Evolutionary conservation across 2,113 vertebrate genomes (phyloP).

Genomic region (Corythornis cristatus): DNA sequence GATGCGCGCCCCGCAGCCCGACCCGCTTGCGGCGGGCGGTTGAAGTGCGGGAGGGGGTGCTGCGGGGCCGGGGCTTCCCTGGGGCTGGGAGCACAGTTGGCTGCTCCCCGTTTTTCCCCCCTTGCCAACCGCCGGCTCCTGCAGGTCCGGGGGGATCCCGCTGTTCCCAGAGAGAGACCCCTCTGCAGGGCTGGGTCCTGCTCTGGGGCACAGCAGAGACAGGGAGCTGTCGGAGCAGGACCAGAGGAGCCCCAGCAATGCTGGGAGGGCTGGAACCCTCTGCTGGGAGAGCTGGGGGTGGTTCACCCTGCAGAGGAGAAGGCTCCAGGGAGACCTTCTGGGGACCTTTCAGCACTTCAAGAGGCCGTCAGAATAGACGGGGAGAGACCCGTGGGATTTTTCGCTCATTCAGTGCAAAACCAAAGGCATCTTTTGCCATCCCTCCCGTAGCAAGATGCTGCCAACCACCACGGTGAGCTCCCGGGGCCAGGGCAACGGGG

Average conservation of each 20-base stretch:
- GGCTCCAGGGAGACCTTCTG: not conserved
- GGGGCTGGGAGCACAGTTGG: no score
- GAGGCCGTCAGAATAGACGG: not conserved
- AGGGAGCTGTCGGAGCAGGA: not conserved
- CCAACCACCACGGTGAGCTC: conserved; percentile 81
- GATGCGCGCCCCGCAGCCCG: no score
- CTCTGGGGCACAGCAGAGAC: not conserved
- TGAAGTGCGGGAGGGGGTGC: no score
- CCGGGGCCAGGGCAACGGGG: conserved; percentile 80
- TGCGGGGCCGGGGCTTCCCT: no score
- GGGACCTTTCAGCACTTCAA: not conserved
- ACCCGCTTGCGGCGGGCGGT: no score
- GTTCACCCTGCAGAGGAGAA: not conserved
- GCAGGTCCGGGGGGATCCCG: no score
- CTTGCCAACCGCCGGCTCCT: no score
- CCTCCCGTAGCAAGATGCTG: conserved; percentile 82
- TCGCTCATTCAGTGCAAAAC: fast-evolving
- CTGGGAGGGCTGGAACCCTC: no score
- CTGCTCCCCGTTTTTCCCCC: fast-evolving
- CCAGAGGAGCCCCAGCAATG: no score
- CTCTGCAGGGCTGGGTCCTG: no score
- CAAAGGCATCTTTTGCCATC: not conserved
- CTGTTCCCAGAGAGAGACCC: not conserved
- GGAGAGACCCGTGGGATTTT: not conserved
- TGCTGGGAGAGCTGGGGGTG: not conserved